Conservation (phyloP, 2,797 vertebrate species). For the Nasua narica region DNA sequence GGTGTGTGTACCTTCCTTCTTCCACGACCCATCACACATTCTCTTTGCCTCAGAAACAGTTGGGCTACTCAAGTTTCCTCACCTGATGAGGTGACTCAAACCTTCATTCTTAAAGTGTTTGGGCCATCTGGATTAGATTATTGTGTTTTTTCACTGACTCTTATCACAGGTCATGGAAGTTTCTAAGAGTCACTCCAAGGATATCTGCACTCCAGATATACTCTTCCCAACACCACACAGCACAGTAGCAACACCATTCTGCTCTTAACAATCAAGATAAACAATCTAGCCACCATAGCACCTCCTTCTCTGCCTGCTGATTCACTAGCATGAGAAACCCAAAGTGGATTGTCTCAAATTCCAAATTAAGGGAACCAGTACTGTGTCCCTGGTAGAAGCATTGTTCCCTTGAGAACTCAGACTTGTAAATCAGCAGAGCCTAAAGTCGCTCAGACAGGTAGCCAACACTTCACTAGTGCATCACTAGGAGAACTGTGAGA, state of each 20-base stretch:
- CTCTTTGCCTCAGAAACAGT: not conserved
- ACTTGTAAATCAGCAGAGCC: not conserved
- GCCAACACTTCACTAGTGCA: not conserved
- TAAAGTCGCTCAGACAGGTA: not conserved
- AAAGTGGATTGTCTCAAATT: not conserved
- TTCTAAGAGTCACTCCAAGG: not conserved
- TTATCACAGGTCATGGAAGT: not conserved
- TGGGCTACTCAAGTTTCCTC: not conserved
- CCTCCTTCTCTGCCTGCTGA: not conserved
- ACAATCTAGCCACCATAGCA: not conserved
- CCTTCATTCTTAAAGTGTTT: not conserved
- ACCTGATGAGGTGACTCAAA: not conserved
- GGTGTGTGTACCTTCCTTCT: not conserved
- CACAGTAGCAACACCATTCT: not conserved
- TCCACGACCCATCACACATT: not conserved
- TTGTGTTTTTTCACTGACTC: not conserved
- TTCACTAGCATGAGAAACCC: not conserved
- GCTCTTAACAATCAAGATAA: not conserved
- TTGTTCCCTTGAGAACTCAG: not conserved
- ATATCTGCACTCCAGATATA: not conserved
- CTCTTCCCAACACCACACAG: not conserved
- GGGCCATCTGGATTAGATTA: not conserved
- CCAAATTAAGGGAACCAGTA: not conserved
- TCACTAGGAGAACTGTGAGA: not conserved
- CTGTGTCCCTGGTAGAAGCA: not conserved